A percentile compares a stretch with the other conserved stretches of the same genome.
Conservation (phyloP, 2,888 invertebrate genomes). For the Habroteleia sp. region DNA sequence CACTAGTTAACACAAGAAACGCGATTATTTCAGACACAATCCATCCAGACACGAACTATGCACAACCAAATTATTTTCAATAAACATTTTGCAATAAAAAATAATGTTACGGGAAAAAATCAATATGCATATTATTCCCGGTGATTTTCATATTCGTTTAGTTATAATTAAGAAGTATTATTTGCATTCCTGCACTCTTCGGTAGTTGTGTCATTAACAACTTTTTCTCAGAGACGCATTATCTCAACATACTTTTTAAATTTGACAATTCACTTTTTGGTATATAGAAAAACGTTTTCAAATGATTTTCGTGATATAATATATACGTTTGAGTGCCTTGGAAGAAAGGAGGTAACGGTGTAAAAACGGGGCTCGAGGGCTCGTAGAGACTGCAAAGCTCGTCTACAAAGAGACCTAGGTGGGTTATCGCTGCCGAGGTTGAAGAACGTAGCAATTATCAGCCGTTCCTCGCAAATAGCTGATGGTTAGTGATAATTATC, state of each 20-base stretch:
- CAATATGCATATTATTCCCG: no score
- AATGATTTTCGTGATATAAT: constrained; percentile 60
- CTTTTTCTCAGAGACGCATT: constrained; percentile 37
- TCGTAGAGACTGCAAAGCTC: constrained; percentile 72
- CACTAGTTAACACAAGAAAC: no score
- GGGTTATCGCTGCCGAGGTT: constrained; percentile 79
- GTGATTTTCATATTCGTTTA: no score
- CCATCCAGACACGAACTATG: no score
- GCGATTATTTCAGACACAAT: no score
- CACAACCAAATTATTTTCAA: no score
- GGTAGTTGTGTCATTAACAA: constrained; percentile 44
- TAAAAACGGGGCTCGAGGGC: constrained; percentile 65
- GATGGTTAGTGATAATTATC: constrained; percentile 81
- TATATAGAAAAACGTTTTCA: constrained; percentile 45
- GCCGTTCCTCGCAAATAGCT: constrained; percentile 81
- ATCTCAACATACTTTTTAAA: constrained; percentile 31
- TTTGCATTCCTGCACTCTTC: constrained; percentile 31
- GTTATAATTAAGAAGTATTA: constrained; percentile 30
- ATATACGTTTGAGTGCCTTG: constrained; percentile 61
- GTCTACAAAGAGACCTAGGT: constrained; percentile 76
- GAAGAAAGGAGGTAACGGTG: constrained; percentile 65
- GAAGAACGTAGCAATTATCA: constrained; percentile 81
- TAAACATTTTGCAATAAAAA: no score
- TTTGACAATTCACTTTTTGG: constrained; percentile 52
- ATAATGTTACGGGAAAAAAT: no score